These are phyloP conservation scores for Clarias batrachus DNA, from an alignment of 2,113 vertebrate species.

Conservation along the genomic window DNA sequence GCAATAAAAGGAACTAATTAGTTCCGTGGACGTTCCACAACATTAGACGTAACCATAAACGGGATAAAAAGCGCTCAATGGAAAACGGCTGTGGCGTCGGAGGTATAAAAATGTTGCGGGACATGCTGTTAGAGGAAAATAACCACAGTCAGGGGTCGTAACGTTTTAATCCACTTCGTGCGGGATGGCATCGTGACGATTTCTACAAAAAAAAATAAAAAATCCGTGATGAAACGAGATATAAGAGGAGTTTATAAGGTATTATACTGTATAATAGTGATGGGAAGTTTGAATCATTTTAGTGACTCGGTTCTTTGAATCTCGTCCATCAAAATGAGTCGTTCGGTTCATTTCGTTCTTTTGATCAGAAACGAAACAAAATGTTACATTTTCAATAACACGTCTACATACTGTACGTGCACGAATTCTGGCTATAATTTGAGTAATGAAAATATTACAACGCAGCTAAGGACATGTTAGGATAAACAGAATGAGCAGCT, in stretches of 20 bases:
- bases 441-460: too few species aligned
- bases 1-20: not conserved
- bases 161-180: not conserved
- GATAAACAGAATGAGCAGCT: too few species aligned
- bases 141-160: not conserved
- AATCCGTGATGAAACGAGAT: too few species aligned
- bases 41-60: not conserved
- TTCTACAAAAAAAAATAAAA: not conserved
- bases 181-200: not conserved
- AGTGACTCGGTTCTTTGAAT: too few species aligned
- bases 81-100: not conserved
- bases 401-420: too few species aligned
- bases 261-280: not conserved
- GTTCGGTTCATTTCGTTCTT: too few species aligned
- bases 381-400: too few species aligned
- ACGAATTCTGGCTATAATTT: too few species aligned
- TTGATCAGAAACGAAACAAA: too few species aligned
- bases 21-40: not conserved
- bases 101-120: not conserved
- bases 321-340: too few species aligned
- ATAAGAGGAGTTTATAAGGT: not conserved
- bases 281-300: too few species aligned
- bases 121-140: not conserved
- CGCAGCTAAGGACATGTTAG: too few species aligned
- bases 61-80: not conserved